These are phyloP conservation scores for Alfaro cultratus DNA, from an alignment of 2,797 vertebrate genomes.

Conservation along the genomic window DNA sequence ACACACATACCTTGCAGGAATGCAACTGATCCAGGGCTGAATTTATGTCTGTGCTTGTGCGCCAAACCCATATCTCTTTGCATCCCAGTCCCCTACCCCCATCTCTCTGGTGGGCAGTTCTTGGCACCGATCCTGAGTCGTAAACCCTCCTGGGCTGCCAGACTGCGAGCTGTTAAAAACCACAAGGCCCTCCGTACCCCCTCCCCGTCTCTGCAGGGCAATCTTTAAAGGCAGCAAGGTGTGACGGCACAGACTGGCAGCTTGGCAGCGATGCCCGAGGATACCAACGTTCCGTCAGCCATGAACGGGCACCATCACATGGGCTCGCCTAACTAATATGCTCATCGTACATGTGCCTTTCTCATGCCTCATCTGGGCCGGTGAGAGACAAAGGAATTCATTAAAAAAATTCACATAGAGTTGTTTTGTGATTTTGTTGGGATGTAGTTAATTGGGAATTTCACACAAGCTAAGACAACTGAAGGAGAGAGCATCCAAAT, in stretches of 20 bases:
- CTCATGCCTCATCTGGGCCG: conserved; percentile 76
- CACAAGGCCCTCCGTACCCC: conserved; percentile 73
- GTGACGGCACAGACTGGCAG: conserved; percentile 99
- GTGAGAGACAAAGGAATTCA: conserved; percentile 79
- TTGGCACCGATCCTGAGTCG: conserved; percentile 96
- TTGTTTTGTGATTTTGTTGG: conserved; percentile 57
- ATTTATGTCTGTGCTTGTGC: conserved; percentile 36
- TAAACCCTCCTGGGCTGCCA: conserved; percentile 97
- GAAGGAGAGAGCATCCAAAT: conserved; percentile 65
- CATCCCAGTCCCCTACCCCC: conserved; percentile 33
- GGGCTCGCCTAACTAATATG: conserved; percentile 71
- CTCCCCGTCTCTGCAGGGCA: conserved; percentile 97
- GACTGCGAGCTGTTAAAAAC: conserved; percentile 92
- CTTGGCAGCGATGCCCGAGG: conserved; percentile 96
- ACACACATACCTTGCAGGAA: conserved; percentile 54
- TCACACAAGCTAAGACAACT: conserved; percentile 67
- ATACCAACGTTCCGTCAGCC: conserved; percentile 89
- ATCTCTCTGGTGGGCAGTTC: conserved; percentile 93
- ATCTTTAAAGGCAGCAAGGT: conserved; percentile 99
- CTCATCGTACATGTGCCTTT: conserved; percentile 68
- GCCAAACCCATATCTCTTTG: conserved; percentile 58
- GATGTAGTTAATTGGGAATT: conserved; percentile 72
- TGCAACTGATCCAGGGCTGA: conserved; percentile 53
- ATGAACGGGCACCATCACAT: conserved; percentile 75
- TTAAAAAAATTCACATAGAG: conserved; percentile 68